Conservation (phyloP, 1,140 invertebrate genomes). For the Aleiodes sp. region DNA sequence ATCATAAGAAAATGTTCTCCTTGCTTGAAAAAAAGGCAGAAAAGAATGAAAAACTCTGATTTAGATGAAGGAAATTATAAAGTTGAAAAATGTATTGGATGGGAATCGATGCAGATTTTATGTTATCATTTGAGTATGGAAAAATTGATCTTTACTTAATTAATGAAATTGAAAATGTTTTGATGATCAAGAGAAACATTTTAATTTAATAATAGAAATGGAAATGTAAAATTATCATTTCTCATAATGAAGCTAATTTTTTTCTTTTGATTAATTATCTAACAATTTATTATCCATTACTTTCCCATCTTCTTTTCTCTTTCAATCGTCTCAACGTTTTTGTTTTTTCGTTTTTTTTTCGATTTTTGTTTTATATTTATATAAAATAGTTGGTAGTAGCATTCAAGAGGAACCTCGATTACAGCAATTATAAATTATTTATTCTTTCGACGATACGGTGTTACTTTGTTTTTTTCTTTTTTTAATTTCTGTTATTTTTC, state of each 20-base stretch:
- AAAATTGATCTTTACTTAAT: too few relatives aligned
- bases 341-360: conserved; percentile 16
- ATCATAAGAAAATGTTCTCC: too few relatives aligned
- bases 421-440: conserved; percentile 60
- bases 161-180: too few relatives aligned
- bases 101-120: too few relatives aligned
- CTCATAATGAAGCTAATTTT: neutral
- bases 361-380: conserved; percentile 46
- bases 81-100: too few relatives aligned
- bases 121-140: too few relatives aligned
- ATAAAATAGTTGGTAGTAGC: conserved; percentile 56
- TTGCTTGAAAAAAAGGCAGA: too few relatives aligned
- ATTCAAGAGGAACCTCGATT: conserved; percentile 57
- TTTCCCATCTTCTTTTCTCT: conserved; percentile 28
- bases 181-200: too few relatives aligned
- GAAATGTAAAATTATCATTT: neutral
- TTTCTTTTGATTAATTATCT: conserved; percentile 38
- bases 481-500: conserved; percentile 38
- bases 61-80: too few relatives aligned
- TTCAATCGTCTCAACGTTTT: neutral
- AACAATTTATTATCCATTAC: conserved; percentile 53
- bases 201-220: neutral
- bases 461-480: conserved; percentile 41
- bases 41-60: too few relatives aligned
- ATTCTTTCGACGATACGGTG: conserved; percentile 55